A percentile compares a stretch with the other conserved stretches of the same genome.
Conservation (phyloP, 2,797 vertebrate genomes). For the Rhinatrema bivittatum region DNA sequence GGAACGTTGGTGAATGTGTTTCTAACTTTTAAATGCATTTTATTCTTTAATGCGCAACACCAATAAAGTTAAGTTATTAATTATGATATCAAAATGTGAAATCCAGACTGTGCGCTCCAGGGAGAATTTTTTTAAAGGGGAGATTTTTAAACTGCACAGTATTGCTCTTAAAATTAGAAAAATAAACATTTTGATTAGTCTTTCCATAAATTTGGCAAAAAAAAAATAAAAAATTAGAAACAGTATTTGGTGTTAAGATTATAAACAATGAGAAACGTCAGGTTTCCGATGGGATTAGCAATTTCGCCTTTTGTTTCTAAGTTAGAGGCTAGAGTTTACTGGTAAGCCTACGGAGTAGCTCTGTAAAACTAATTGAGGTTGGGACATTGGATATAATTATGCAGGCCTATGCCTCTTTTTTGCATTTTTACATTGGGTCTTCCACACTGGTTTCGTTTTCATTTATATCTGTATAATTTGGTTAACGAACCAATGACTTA, state of each 20-base stretch:
- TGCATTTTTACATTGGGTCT: conserved; percentile 57
- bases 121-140: too few relatives aligned
- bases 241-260: background rate
- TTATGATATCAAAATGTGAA: too few relatives aligned
- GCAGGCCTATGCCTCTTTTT: conserved; percentile 65
- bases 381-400: conserved; percentile 44
- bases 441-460: conserved; percentile 53
- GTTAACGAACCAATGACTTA: conserved; percentile 46
- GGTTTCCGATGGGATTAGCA: background rate
- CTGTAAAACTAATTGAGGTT: conserved; percentile 18
- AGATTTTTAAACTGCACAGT: too few relatives aligned
- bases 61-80: too few relatives aligned
- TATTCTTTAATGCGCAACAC: too few relatives aligned
- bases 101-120: too few relatives aligned
- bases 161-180: too few relatives aligned
- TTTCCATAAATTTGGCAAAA: too few relatives aligned
- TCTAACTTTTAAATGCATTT: too few relatives aligned
- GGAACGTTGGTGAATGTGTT: too few relatives aligned
- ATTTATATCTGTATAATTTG: conserved; percentile 62
- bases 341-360: conserved; percentile 13
- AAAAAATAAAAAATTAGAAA: conserved; percentile 6
- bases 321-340: conserved; percentile 13
- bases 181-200: too few relatives aligned
- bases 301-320: conserved; percentile 1
- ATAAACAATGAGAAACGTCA: conserved; percentile 1